A percentile compares a stretch with the other conserved stretches of the same genome.
These are phyloP conservation scores for Calycopis cecrops DNA, from an alignment of 1,140 invertebrate genomes.

Conservation along the genomic window DNA sequence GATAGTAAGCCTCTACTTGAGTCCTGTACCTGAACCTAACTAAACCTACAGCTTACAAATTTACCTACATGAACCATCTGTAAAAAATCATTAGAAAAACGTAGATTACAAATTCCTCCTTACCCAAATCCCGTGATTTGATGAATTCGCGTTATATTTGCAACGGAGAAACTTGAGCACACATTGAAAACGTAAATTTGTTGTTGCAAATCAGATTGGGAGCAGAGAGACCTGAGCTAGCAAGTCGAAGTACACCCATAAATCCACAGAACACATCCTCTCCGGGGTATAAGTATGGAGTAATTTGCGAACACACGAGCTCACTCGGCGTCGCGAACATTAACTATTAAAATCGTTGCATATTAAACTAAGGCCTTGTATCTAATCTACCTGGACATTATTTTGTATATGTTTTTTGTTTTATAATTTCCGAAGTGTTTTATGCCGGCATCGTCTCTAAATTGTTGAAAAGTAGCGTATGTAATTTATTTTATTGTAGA, in stretches of 20 bases:
- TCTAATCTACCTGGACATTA: slow-evolving; percentile 23
- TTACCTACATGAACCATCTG: too few species aligned
- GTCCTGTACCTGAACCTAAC: too few species aligned
- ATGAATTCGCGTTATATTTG: not conserved
- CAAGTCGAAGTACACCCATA: slow-evolving; percentile 52
- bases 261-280: slow-evolving; percentile 46
- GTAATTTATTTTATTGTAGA: too few species aligned
- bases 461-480: too few species aligned
- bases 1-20: too few species aligned
- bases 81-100: too few species aligned
- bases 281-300: slow-evolving; percentile 54
- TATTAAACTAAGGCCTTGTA: slow-evolving; percentile 50
- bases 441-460: too few species aligned
- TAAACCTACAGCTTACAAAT: too few species aligned
- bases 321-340: slow-evolving; percentile 51
- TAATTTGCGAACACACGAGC: slow-evolving; percentile 59
- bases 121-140: too few species aligned
- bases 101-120: too few species aligned
- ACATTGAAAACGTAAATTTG: slow-evolving; percentile 17
- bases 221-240: slow-evolving; percentile 34
- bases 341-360: slow-evolving; percentile 72
- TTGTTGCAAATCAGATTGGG: slow-evolving; percentile 33
- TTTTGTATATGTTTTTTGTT: slow-evolving; percentile 1
- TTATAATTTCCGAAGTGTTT: too few species aligned
- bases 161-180: slow-evolving; percentile 4